These are phyloP conservation scores for Sylvia atricapilla DNA, from an alignment of 2,113 vertebrate genomes.

Conservation along the genomic window DNA sequence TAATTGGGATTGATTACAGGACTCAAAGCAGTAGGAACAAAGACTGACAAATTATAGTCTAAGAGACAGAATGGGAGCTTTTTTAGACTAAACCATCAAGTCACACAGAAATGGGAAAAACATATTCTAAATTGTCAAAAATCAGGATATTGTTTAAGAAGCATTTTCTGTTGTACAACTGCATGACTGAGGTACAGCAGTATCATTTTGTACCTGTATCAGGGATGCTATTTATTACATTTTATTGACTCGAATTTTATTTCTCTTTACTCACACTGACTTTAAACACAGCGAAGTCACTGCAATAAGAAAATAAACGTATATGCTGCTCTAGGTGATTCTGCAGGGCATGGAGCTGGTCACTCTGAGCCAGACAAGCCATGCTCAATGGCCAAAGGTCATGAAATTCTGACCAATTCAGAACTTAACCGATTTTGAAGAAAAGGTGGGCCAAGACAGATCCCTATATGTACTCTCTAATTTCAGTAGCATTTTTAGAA, in stretches of 20 bases:
- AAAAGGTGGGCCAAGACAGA: background rate
- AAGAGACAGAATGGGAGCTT: background rate
- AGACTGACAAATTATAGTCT: background rate
- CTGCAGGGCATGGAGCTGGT: background rate
- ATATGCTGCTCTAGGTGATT: background rate
- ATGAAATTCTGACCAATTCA: background rate
- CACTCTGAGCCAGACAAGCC: background rate
- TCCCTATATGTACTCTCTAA: background rate
- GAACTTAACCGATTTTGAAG: background rate
- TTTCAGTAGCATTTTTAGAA: background rate
- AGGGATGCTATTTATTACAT: background rate
- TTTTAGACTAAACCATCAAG: background rate
- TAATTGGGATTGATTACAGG: conserved; percentile 42
- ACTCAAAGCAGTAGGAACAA: conserved; percentile 8
- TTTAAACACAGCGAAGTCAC: background rate
- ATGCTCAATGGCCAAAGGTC: background rate
- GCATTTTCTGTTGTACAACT: background rate
- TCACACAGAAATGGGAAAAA: background rate
- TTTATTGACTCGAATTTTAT: background rate
- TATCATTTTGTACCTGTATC: background rate
- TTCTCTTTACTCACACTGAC: background rate
- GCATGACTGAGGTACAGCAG: background rate
- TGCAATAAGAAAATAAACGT: background rate
- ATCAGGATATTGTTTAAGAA: background rate
- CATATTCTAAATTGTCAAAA: background rate